Base-by-base conservation (phyloP, 2,888 invertebrate species). In the Sipha maydis region DNA sequence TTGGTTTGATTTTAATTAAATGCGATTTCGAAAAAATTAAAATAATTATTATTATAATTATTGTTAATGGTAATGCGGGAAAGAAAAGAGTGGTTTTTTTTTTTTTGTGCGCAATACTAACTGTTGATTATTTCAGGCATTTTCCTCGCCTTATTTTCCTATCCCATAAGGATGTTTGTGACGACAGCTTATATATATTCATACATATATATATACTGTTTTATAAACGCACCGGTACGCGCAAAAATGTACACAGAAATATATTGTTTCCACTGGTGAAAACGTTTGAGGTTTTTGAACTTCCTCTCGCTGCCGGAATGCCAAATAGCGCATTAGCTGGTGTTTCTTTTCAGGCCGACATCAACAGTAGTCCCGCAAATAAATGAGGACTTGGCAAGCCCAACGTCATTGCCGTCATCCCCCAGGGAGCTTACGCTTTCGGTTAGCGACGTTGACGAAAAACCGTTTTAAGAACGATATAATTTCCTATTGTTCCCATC, bases 381-480 rank as follows among this genome's bases (percentile, higher is more conserved):
- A 84, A 84, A 61, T 61, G 75, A 56, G 54, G 54, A 73, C 67
- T 71, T 34, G 71, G 71, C 54, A 56, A 83, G 73, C 54, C 71
- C 17, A 1, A 48, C 48, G 48, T 48, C 48, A 54, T 54, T 71
- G 71, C 67, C 34, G 38, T n/a, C n/a, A 75, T 34, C 41, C 84
- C 61, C 38, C 38, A n/a, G 83, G 56, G 84, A 75, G 21, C 38
- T 19, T 56, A 73, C 25, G 48, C 48, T 83, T 73, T 73, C 69
- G 48, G 25, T 11, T 28, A 11, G 69, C 19, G 56, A 25, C 17
- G n/a, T 48, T 48, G 75, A 75, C 73, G 61, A 76, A 61, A 76
- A 84, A 76, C 11, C 61, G 84, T 84, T 84, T 84, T 61, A 61
- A 61, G 7, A 17, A 54, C 83, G 54, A 73, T 73, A 83, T 21